Evolutionary conservation across 2,888 invertebrate genomes (phyloP), one percentile per base, ranked within the genome.

Genomic region (Macrosiphum euphorbiae): DNA sequence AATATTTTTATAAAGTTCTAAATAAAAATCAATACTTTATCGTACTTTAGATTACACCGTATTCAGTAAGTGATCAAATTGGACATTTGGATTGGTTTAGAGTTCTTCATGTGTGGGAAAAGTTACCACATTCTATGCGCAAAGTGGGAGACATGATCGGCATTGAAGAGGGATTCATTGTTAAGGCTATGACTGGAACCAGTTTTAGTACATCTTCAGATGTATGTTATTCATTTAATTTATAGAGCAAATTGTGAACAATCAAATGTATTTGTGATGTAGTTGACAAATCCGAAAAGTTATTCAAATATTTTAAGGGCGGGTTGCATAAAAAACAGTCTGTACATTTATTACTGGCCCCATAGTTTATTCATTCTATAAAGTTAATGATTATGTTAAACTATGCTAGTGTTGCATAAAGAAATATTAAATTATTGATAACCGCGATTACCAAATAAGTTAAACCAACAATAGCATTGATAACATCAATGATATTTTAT

Each of bases 121-220:
- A 97, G 92, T 96, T 99, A 50, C 97, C 98, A 3, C 96, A 97
- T 94, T 97, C 97, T 94, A 98, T 98, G 97, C 97, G 97, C 95
- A 97, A 97, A 95, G 99, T 99, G 10, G 99, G 98, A 0, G 97
- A 98, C 95, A 96, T 99, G 89, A 97, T 99, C 41, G 99, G 99
- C 0, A 97, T 99, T 1, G 97, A 97, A 95, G 99, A 99, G 95
- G 97, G 97, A 86, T 98, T 98, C 96, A 97, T 99, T 50, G 97
- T 98, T 94, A 96, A 97, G 90, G 98, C 98, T 41, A 96, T 98
- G 95, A 97, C 97, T 95, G 97, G 98, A 28, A 96, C 96, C 94
- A 97, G 97, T 95, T 95, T 96, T 16, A 97, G 96, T 95, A 97
- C 96, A 95, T 95, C 96, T 91, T 96, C 96, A 94, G 95, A 97